These are phyloP conservation scores for Chelon labrosus DNA, from an alignment of 2,797 vertebrate species.

Conservation along the genomic window DNA sequence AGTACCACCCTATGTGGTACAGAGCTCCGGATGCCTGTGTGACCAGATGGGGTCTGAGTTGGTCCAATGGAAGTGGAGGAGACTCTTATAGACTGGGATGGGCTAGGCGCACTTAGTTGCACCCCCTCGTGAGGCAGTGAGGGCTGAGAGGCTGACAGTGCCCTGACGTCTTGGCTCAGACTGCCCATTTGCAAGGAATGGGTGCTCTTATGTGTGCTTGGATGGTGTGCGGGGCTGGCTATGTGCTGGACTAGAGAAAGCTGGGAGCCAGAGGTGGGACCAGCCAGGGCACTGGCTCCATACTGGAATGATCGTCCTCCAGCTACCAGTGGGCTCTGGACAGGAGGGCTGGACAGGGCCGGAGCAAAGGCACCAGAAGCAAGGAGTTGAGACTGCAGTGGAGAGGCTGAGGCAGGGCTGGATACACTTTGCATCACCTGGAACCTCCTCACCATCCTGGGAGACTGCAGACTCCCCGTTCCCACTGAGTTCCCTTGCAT, in stretches of 20 bases:
- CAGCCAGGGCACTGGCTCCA: slow-evolving; percentile 77
- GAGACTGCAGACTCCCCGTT: slow-evolving; percentile 88
- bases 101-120: slow-evolving; percentile 77
- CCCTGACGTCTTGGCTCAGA: slow-evolving; percentile 89
- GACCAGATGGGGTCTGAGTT: slow-evolving; percentile 71
- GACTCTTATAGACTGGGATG: slow-evolving; percentile 85
- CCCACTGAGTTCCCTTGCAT: slow-evolving; percentile 89
- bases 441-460: slow-evolving; percentile 89
- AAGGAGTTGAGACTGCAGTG: slow-evolving; percentile 83
- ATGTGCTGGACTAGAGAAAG: slow-evolving; percentile 89
- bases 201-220: slow-evolving; percentile 87
- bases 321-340: slow-evolving; percentile 85
- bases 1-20: slow-evolving; percentile 77
- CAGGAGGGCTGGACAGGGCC: slow-evolving; percentile 78
- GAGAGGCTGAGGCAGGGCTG: slow-evolving; percentile 85
- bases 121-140: slow-evolving; percentile 87
- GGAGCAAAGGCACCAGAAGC: slow-evolving; percentile 78
- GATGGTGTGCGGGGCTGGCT: slow-evolving; percentile 87
- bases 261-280: slow-evolving; percentile 86
- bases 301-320: slow-evolving; percentile 85
- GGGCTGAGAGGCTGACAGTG: slow-evolving; percentile 93
- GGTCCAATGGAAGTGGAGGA: slow-evolving; percentile 88
- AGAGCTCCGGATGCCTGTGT: slow-evolving; percentile 63
- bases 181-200: slow-evolving; percentile 86
- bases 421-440: slow-evolving; percentile 88